These are phyloP conservation scores for Phocides pigmalion DNA, from an alignment of 1,140 invertebrate species.

Conservation along the genomic window DNA sequence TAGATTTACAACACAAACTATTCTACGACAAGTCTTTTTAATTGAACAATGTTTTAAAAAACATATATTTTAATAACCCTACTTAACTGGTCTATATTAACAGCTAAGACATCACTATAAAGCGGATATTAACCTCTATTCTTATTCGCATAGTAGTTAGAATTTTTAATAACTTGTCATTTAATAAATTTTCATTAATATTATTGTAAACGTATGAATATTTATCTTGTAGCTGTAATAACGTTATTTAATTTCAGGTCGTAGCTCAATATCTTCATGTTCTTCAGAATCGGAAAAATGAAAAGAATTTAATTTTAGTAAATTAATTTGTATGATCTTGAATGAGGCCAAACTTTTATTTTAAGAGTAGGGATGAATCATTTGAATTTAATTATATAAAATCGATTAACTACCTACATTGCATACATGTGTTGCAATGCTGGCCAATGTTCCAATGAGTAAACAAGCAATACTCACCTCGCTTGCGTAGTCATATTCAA, in stretches of 20 bases:
- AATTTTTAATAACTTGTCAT: no score
- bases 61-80: no score
- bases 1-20: no score
- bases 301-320: slow-evolving; percentile 42
- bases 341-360: slow-evolving; percentile 48
- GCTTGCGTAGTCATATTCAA: not conserved
- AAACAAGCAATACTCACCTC: not conserved
- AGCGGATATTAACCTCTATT: no score
- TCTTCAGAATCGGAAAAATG: slow-evolving; percentile 76
- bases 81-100: no score
- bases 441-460: not conserved
- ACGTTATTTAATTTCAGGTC: slow-evolving; percentile 42
- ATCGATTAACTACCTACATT: not conserved
- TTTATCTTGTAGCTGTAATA: not conserved
- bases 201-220: not conserved
- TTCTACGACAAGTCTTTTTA: no score
- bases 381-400: not conserved
- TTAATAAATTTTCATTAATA: not conserved
- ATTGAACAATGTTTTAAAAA: no score
- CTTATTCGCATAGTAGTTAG: no score
- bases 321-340: slow-evolving; percentile 36
- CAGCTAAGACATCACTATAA: no score
- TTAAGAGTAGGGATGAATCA: slow-evolving; percentile 33
- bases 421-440: not conserved
- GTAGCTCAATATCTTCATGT: slow-evolving; percentile 74